Evolutionary conservation across 2,888 invertebrate genomes (phyloP), one percentile per base, ranked within the genome.

Genomic region (Epinotia ramella): DNA sequence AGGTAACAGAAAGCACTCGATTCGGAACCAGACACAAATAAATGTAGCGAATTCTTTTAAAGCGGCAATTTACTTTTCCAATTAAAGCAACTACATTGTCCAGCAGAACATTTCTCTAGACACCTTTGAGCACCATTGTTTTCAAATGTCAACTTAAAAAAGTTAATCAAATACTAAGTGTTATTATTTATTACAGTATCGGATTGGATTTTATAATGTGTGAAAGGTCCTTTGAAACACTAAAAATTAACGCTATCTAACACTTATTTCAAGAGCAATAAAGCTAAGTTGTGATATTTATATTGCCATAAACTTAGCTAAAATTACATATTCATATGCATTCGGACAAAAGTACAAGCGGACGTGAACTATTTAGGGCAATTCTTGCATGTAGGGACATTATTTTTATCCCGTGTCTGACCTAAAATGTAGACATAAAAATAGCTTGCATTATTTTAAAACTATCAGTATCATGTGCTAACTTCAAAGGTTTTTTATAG

Each of bases 31-130:
- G 73, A 5, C 64, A 64, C 46, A 49, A 49, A 74, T 49, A 69
- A 69, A 69, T 64, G 63, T 46, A n/a, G 6, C 64, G 28, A 57
- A 69, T 69, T 63, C 62, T 56, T 68, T 57, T 44, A 63, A 73
- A 73, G 46, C 3, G 57, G 63, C 46, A 57, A 20, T 69, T 63
- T 57, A 57, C 46, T 69, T 69, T 57, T 49, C 46, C 33, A 74
- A 73, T 73, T 46, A 69, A 57, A 57, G 24, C 9, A 63, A 66
- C 24, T 24, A 64, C 24, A 40, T 33, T 46, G 46, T 16, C n/a
- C 16, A 16, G 57, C 40, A 28, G 13, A 11, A 18, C n/a, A 18
- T 40, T 16, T 16, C 16, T 33, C 28, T 18, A 16, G 16, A 49
- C 16, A 49, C 16, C 5, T 16, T 49, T 49, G 49, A 16, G 49